phyloP scores from a whole-genome alignment of 2,113 vertebrate genomes.

The Acinonyx jubatus region DNA sequence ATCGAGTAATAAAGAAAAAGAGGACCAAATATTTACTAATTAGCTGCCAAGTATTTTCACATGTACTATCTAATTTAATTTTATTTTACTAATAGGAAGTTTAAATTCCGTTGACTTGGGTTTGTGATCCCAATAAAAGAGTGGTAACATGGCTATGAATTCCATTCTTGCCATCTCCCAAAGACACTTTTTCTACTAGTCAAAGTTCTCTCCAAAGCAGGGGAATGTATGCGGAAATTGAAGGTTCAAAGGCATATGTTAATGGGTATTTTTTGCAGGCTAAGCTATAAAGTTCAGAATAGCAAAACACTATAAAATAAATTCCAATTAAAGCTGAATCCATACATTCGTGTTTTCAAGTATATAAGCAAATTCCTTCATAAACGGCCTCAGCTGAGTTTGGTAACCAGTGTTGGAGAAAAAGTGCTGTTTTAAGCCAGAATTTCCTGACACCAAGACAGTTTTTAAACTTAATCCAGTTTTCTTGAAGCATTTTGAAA shows the following conservation, averaged over 20 bases:
- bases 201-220: neutral
- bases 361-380: neutral
- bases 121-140: neutral
- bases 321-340: conserved; percentile 35
- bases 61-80: neutral
- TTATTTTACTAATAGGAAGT: neutral
- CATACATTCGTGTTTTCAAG: neutral
- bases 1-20: conserved; percentile 7
- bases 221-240: neutral
- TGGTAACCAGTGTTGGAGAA: neutral
- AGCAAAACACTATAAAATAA: neutral
- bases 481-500: conserved; percentile 18
- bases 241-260: neutral
- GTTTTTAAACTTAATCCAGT: conserved; percentile 32
- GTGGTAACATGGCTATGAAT: neutral
- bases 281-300: neutral
- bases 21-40: neutral
- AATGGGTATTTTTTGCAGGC: neutral
- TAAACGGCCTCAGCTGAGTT: neutral
- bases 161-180: neutral
- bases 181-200: neutral
- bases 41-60: neutral
- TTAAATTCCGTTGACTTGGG: neutral
- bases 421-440: neutral
- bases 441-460: neutral